Conservation (phyloP, 2,888 invertebrate genomes). For the Phalera bucephala region DNA sequence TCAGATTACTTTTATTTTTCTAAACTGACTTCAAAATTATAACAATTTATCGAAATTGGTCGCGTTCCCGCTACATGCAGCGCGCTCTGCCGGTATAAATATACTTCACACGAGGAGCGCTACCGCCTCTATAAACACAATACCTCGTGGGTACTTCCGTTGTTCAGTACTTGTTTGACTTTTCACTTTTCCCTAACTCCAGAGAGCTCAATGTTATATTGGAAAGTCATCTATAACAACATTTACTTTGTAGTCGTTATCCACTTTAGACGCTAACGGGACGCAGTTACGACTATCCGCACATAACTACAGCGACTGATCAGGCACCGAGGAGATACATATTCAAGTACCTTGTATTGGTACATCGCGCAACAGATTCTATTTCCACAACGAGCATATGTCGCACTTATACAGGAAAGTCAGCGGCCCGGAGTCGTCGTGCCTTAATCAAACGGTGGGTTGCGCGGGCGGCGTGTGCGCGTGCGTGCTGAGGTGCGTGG, state of each 20-base stretch:
- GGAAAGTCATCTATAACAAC: slow-evolving; percentile 10
- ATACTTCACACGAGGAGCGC: slow-evolving; percentile 5
- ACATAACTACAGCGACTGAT: neutral
- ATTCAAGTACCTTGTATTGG: slow-evolving; percentile 6
- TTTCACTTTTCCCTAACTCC: slow-evolving; percentile 16
- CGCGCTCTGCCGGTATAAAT: slow-evolving; percentile 7
- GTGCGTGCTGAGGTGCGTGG: slow-evolving; percentile 62
- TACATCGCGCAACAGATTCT: slow-evolving; percentile 4
- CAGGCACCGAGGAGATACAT: slow-evolving; percentile 6
- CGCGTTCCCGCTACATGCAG: slow-evolving; percentile 25
- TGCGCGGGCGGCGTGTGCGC: slow-evolving; percentile 45
- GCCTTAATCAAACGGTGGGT: slow-evolving; percentile 52
- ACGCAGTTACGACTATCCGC: slow-evolving; percentile 5
- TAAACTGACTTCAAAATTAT: slow-evolving; percentile 39
- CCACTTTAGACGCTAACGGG: slow-evolving; percentile 5
- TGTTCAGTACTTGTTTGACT: too few species aligned
- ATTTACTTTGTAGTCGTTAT: slow-evolving; percentile 8
- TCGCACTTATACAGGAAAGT: slow-evolving; percentile 8
- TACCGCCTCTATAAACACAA: neutral
- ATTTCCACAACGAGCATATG: slow-evolving; percentile 9
- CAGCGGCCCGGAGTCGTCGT: slow-evolving; percentile 19
- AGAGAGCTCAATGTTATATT: slow-evolving; percentile 22
- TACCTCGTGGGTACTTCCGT: too few species aligned
- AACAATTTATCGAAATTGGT: slow-evolving; percentile 50
- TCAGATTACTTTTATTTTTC: slow-evolving; percentile 49